Evolutionary conservation across 2,797 vertebrate species (phyloP), one percentile per base, ranked within the genome.

Genomic region (Monodelphis domestica): DNA sequence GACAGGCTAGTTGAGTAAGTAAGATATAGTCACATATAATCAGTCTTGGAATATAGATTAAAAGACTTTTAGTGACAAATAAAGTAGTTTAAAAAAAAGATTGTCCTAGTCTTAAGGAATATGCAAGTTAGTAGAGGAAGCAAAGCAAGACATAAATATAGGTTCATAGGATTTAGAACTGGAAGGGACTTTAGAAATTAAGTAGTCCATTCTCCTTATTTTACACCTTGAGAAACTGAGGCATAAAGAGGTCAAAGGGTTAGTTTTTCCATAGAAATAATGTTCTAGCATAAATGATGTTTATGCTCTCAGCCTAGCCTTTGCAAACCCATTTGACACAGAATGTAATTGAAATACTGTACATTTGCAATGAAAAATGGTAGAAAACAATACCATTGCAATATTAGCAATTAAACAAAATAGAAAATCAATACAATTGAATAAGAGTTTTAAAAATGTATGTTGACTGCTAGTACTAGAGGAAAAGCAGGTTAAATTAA

Each of bases 291-390:
- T 95, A 93, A 94, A 95, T 2, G 70, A 45, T 96, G 97, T 97
- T 96, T 38, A 26, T 87, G 2, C 15, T 96, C 92, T 95, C 0
- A 87, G 97, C 96, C 96, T 3, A 70, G 63, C 91, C 96, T 96
- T 97, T 97, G 97, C 78, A 94, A 96, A 59, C 95, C 92, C 95
- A 94, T 97, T 96, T 97, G 96, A 97, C 96, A 95, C 91, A 84
- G 45, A 88, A 95, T 94, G 93, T 95, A 96, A 95, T 97, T 97
- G 96, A 96, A 97, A 90, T 91, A 91, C 93, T 96, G 93, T 94
- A 94, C 92, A 91, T 95, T 96, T 94, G 93, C 96, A 90, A 84
- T 94, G 96, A 97, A 95, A 97, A 97, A 96, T 94, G 91, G 91
- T 94, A 94, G 95, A 96, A 96, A 97, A 96, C 96, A 96, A 96